Evolutionary conservation across 2,797 vertebrate species (phyloP), one percentile per base, ranked within the genome.

Genomic region (Ctenopoma multispine): DNA sequence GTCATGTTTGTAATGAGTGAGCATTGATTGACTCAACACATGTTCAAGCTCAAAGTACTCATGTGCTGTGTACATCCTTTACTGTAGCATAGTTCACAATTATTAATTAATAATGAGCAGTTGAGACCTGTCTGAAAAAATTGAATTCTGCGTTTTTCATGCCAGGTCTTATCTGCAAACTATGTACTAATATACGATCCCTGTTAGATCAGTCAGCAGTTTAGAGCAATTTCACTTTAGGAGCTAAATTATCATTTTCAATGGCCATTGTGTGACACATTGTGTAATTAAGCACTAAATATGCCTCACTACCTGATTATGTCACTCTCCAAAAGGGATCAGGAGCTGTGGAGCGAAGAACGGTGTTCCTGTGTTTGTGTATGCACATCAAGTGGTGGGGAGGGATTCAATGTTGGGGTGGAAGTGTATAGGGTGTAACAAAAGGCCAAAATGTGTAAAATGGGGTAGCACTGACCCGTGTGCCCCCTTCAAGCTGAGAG

Each of bases 1-100:
- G 90, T 91, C 92, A 93, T 94, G 90, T 89, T 94, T 93, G 91
- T 95, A 95, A 95, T 95, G 94, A 94, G 93, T 92, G 90, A 93
- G 90, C 93, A 94, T 90, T 95, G 94, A 94, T 94, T 93, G 94
- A 95, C 90, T 94, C 92, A 84, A 91, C 81, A 83, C 89, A 76
- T 68, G 82, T 83, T 88, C 62, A 66, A 86, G 79, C 87, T 87
- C 79, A 64, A 54, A 83, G 75, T 58, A 73, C 84, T 69, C 34
- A 1, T 72, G 80, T 76, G 77, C 82, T 38, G 59, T 71, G 77
- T 73, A 80, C 54, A 78, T 77, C 63, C 78, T 76, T 62, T 47
- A 57, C 88, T 74, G 77, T 62, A 70, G 77, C 73, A 68, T 68
- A 81, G 87, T 81, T 83, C 56, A 57, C 91, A 92, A 92, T 92